These are phyloP conservation scores for Dryoscopus gambensis DNA, from an alignment of 2,113 vertebrate species.

Conservation along the genomic window DNA sequence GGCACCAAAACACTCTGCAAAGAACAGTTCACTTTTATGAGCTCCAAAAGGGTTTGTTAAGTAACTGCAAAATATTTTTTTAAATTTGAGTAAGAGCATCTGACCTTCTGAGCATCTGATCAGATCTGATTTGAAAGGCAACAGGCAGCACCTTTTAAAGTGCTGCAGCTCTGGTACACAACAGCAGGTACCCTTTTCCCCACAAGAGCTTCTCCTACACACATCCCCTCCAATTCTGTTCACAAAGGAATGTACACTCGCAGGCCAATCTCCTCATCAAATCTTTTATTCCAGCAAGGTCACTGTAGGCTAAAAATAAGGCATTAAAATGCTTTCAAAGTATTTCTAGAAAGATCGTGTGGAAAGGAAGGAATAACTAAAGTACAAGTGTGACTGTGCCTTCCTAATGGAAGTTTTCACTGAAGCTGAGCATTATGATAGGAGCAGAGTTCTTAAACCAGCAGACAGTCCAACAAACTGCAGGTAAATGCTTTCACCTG, in stretches of 20 bases:
- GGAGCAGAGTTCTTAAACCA: background rate
- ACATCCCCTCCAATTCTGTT: background rate
- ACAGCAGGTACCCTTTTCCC: background rate
- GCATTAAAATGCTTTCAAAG: background rate
- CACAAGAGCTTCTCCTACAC: background rate
- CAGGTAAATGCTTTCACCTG: background rate
- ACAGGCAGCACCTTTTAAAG: background rate
- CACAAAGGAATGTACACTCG: background rate
- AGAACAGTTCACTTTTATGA: background rate
- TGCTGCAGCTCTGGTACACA: background rate
- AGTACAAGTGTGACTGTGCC: background rate
- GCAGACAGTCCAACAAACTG: background rate
- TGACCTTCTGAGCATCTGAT: background rate
- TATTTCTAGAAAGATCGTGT: background rate
- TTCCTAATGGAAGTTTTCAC: background rate
- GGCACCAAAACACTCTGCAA: background rate
- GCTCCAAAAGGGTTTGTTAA: background rate
- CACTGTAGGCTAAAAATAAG: background rate
- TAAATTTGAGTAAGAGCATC: background rate
- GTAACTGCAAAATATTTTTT: background rate
- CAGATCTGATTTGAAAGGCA: background rate
- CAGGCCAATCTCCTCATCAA: background rate
- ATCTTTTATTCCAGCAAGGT: background rate
- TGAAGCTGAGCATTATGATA: background rate
- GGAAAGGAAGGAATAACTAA: background rate